Base-by-base conservation (phyloP, 1,140 invertebrate genomes). In the Euwallacea similis region DNA sequence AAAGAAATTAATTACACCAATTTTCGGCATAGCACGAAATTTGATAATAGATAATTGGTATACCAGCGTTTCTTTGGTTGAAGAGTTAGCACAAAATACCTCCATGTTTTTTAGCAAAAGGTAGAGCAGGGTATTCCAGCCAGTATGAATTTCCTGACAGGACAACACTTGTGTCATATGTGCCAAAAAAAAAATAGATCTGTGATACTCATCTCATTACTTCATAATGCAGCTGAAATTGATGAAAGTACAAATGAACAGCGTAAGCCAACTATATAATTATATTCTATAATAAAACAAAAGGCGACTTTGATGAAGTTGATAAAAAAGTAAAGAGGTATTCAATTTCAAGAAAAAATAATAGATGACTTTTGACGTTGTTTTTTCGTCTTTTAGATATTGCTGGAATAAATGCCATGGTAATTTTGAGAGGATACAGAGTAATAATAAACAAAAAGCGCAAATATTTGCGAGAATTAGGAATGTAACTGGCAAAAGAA, bases 11-110 rank as follows among this genome's bases (percentile, higher is more conserved):
- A 65, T 50, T 47, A 42, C 70, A 56, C 59, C 75, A 46, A 74
- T 76, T 65, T 60, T 72, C 42, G 43, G 66, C 64, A 58, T 73
- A 15, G 15, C 66, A 3, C 58, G 77, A 16, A 81, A 80, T 44
- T 42, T 81, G 0, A 80, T 77, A 2, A 77, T 79, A 43, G 81
- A 83, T 69, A 80, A 79, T 61, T 80, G 78, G 73, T 78, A 77
- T 55, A 78, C 76, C 0, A 79, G 79, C 43, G 74, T 78, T 42
- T 73, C 75, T 66, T 41, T 82, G 13, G 63, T 79, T 55, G 6
- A 69, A 9, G 67, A 79, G 61, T 73, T 82, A 47, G 74, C 79
- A 10, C 63, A 72, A 11, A 74, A 83, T 78, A 8, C 79, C 81
- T 67, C 62, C 74, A 66, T 73, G 74, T 58, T 77, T 81, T 73